Evolutionary conservation across 2,797 vertebrate genomes (phyloP), one percentile per base, ranked within the genome.

Genomic region (Melanotaenia trifasciata): DNA sequence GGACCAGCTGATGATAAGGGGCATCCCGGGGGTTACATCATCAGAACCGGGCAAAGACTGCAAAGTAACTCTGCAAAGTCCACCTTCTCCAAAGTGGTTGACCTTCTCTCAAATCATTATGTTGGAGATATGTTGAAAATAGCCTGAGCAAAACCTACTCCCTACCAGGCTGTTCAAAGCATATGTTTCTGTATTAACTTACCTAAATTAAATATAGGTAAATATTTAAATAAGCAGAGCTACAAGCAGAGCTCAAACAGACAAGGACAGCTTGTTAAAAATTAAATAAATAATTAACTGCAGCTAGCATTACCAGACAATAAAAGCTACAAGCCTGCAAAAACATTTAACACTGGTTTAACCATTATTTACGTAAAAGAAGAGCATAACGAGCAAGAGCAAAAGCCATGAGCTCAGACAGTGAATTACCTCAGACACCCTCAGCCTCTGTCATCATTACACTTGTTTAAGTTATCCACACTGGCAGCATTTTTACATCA

Each of bases 401-500:
- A 57, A 40, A 43, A 40, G 57, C 2, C 20, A 36, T 30, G 11
- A 35, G 13, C 40, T 43, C 40, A 43, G 33, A 54, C 33, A 0
- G 50, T 38, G 36, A 38, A 18, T 62, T 10, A 38, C 38, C 53
- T 51, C 57, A 64, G 43, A 59, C 66, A 22, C 35, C 16, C 40
- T 59, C 45, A 14, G 22, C 36, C 33, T 45, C 59, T 0, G 13
- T 72, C 70, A 69, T 18, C 59, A 53, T 70, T 61, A 43, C 70
- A 40, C 38, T 20, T 22, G 72, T 69, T 76, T 40, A 67, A 79
- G 62, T 76, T 43, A 14, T 14, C 40, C 65, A 38, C 62, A 38
- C 66, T 47, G 58, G 65, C 70, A 26, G 38, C 58, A 18, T 14
- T 63, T 80, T 85, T 76, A 74, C 79, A 76, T 83, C 81, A 74